Percentiles rank a stretch among this genome's conserved stretches.
phyloP scores from a whole-genome alignment of 2,113 vertebrate species.

The Amazona guildingii region DNA sequence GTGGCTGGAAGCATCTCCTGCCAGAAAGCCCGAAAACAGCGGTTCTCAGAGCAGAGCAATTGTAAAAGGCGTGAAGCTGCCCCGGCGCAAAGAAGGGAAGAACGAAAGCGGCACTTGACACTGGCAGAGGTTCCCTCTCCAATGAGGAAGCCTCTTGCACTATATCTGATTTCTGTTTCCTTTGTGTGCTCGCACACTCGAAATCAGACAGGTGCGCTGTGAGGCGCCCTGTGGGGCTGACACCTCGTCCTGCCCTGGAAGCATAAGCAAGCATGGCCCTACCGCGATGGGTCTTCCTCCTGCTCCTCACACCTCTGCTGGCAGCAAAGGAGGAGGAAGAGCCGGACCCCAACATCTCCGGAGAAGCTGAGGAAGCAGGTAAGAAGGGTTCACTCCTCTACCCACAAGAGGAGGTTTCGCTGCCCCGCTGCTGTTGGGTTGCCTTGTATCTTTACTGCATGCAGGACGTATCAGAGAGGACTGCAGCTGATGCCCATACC shows the following conservation, averaged over 20 bases:
- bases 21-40: neutral
- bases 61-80: neutral
- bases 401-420: too few species aligned
- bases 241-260: neutral
- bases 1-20: neutral
- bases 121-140: neutral
- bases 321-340: accelerated
- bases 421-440: too few species aligned
- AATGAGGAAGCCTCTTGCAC: conserved; percentile 52
- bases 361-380: neutral
- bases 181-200: neutral
- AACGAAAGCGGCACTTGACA: neutral
- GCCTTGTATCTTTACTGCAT: too few species aligned
- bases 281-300: neutral
- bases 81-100: neutral
- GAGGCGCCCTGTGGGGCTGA: neutral
- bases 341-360: accelerated
- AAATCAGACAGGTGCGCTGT: neutral
- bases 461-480: too few species aligned
- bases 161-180: conserved; percentile 31
- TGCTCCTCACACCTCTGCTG: neutral
- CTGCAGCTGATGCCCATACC: too few species aligned
- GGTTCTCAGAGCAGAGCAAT: neutral
- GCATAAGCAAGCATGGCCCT: neutral
- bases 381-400: neutral